Percentiles rank a stretch among this genome's conserved stretches.
These are phyloP conservation scores for Zelleria hepariella DNA, from an alignment of 2,888 invertebrate genomes.

Conservation along the genomic window DNA sequence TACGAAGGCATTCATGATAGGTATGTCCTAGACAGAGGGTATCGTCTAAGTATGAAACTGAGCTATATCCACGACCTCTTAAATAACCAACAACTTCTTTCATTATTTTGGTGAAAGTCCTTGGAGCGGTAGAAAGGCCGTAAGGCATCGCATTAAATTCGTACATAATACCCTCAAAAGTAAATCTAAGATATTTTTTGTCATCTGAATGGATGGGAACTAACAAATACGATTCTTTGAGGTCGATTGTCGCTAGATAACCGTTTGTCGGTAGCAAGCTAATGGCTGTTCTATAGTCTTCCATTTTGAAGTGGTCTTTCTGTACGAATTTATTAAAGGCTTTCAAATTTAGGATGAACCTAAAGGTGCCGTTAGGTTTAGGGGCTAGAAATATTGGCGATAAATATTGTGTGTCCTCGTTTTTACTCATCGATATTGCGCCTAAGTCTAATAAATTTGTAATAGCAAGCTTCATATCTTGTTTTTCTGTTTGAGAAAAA, in stretches of 20 bases:
- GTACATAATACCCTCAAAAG: slow-evolving; percentile 8
- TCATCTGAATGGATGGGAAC: slow-evolving; percentile 7
- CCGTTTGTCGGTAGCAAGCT: slow-evolving; percentile 9
- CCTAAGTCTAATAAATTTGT: too few relatives aligned
- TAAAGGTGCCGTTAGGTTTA: slow-evolving; percentile 6
- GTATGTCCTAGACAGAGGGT: neutral
- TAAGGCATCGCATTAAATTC: slow-evolving; percentile 17
- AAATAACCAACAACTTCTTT: slow-evolving; percentile 14
- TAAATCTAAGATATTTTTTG: slow-evolving; percentile 15
- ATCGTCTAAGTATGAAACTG: neutral
- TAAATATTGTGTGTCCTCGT: too few relatives aligned
- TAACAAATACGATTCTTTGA: slow-evolving; percentile 15
- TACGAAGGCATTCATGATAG: neutral
- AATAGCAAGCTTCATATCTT: too few relatives aligned
- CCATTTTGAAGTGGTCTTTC: slow-evolving; percentile 15
- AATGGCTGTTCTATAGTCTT: slow-evolving; percentile 14
- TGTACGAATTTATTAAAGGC: slow-evolving; percentile 13
- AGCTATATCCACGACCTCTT: slow-evolving; percentile 4
- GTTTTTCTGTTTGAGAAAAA: too few relatives aligned
- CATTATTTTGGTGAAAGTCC: slow-evolving; percentile 16
- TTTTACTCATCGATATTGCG: too few relatives aligned
- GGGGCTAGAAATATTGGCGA: too few relatives aligned
- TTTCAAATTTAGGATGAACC: slow-evolving; percentile 16
- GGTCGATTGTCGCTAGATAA: slow-evolving; percentile 11
- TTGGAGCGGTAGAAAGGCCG: slow-evolving; percentile 14